Evolutionary conservation across 1,140 invertebrate species (phyloP).

Genomic region (Diuraphis noxia): DNA sequence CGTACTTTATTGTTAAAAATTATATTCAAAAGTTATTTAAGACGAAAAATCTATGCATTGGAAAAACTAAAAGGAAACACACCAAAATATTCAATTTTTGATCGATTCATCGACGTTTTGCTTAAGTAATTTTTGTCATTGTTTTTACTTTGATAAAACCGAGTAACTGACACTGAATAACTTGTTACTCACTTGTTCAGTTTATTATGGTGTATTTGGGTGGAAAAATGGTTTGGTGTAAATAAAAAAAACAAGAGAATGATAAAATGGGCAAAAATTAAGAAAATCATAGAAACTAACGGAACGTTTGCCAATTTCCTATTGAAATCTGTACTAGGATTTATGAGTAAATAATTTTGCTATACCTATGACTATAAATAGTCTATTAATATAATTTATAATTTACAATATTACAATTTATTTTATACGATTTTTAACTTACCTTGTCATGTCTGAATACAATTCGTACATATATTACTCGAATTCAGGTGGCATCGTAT

Average conservation of each 20-base stretch:
- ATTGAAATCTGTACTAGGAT: conserved; percentile 18
- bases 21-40: conserved; percentile 44
- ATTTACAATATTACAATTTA: background rate
- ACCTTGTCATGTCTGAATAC: background rate
- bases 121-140: background rate
- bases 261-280: conserved; percentile 5
- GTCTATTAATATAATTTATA: background rate
- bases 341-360: background rate
- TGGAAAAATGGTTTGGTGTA: background rate
- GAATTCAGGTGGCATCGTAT: conserved; percentile 6
- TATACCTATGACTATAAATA: background rate
- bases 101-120: background rate
- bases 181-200: background rate
- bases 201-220: conserved; percentile 32
- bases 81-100: background rate
- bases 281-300: background rate
- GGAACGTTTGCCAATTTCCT: conserved; percentile 20
- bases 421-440: background rate
- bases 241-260: conserved; percentile 10
- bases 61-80: conserved; percentile 18
- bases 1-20: conserved; percentile 18
- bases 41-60: conserved; percentile 31
- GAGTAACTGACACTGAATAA: background rate
- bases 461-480: background rate
- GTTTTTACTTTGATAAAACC: background rate